These are phyloP conservation scores for Panulirus ornatus DNA, from an alignment of 1,140 invertebrate genomes.

Conservation along the genomic window DNA sequence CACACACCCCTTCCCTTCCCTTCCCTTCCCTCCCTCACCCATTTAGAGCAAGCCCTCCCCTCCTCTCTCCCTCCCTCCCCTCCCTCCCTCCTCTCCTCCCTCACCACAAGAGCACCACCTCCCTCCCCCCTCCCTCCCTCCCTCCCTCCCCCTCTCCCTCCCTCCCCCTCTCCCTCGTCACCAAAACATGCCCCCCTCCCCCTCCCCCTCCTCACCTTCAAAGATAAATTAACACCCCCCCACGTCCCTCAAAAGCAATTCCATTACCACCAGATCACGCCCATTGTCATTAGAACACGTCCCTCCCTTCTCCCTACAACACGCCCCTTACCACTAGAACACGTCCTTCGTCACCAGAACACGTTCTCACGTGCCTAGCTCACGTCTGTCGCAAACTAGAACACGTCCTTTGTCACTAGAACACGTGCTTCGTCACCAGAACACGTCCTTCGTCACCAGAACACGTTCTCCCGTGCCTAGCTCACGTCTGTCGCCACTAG, in stretches of 20 bases:
- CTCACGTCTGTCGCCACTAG: no score
- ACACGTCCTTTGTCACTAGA: no score
- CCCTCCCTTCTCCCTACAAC: not conserved
- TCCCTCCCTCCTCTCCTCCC: not conserved
- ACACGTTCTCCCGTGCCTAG: no score
- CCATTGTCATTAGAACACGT: not conserved
- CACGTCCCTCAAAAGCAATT: no score
- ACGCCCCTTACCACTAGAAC: not conserved
- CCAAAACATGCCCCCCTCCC: not conserved
- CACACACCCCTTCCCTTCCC: not conserved
- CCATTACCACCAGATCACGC: not conserved
- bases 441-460: no score
- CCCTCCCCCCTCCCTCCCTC: not conserved
- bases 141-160: not conserved
- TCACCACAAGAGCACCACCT: not conserved
- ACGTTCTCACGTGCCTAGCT: no score
- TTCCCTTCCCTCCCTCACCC: not conserved
- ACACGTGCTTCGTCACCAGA: no score
- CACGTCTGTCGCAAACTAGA: no score
- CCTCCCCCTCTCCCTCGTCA: not conserved
- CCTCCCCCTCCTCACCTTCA: not conserved
- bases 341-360: no score
- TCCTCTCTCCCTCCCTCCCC: not conserved
- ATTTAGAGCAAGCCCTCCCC: not conserved
- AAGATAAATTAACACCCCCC: no score